phyloP scores from a whole-genome alignment of 2,113 vertebrate species.

The Aleadryas rufinucha region DNA sequence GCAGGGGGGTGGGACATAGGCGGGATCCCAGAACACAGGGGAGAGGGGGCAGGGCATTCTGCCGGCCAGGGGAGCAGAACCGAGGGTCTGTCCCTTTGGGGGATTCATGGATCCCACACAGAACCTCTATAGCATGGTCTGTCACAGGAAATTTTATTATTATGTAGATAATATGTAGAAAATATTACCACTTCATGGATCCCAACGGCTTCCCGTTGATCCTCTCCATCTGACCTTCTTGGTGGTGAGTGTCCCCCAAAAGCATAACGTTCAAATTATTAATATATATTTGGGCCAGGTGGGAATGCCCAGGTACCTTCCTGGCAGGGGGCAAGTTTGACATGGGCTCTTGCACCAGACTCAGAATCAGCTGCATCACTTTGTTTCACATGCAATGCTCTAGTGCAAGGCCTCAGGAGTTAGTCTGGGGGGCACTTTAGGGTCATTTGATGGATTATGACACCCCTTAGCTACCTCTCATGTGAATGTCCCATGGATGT shows the following conservation, averaged over 20 bases:
- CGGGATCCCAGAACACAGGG: too few relatives aligned
- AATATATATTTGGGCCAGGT: background rate
- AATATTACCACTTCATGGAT: background rate
- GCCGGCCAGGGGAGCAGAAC: too few relatives aligned
- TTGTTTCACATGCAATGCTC: background rate
- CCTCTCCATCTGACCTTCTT: background rate
- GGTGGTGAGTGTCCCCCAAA: background rate
- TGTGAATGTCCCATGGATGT: too few relatives aligned
- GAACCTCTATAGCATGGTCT: background rate
- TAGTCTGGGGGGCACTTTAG: background rate
- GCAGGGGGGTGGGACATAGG: too few relatives aligned
- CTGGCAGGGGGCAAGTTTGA: fast-evolving
- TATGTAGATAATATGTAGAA: background rate
- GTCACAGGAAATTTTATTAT: background rate
- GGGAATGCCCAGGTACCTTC: background rate
- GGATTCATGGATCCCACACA: too few relatives aligned
- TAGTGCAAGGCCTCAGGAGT: background rate
- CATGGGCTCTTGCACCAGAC: too few relatives aligned
- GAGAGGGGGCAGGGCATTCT: too few relatives aligned
- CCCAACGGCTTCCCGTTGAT: fast-evolving
- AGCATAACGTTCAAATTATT: background rate
- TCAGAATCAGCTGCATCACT: background rate
- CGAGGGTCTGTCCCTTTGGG: too few relatives aligned
- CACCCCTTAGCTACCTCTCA: too few relatives aligned
- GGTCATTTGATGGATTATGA: background rate